Evolutionary conservation across 2,113 vertebrate genomes (phyloP).

Genomic region (Erythrolamprus reginae): DNA sequence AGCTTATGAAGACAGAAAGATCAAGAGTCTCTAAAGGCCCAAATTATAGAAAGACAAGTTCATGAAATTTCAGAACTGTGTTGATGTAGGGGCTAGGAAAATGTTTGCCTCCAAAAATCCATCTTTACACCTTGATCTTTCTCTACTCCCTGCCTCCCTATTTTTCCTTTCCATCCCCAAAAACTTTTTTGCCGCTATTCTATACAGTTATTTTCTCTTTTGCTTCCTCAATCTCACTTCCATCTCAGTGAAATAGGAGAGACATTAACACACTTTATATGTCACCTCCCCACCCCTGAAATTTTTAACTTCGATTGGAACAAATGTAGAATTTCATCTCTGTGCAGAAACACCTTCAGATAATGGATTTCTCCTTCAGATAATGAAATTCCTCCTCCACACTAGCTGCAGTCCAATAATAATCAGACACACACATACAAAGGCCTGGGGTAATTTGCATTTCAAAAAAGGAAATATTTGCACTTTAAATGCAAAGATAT

Average conservation of each 20-base stretch:
- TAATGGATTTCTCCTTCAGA: not conserved
- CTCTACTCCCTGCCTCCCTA: not conserved
- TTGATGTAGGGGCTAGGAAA: not conserved
- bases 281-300: not conserved
- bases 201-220: not conserved
- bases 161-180: not conserved
- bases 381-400: not conserved
- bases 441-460: not conserved
- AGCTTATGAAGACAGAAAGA: not conserved
- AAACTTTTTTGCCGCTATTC: not conserved
- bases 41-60: not conserved
- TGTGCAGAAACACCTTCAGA: not conserved
- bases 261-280: not conserved
- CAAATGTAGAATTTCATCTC: not conserved
- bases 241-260: not conserved
- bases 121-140: not conserved
- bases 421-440: not conserved
- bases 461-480: not conserved
- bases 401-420: not conserved
- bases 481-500: not conserved
- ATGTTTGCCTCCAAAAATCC: not conserved
- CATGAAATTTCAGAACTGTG: not conserved
- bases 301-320: not conserved
- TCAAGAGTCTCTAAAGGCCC: not conserved
- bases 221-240: not conserved